These are phyloP conservation scores for Hippasteria phrygiana DNA, from an alignment of 53 echinoderm and acorn worm genomes.

Conservation along the genomic window DNA sequence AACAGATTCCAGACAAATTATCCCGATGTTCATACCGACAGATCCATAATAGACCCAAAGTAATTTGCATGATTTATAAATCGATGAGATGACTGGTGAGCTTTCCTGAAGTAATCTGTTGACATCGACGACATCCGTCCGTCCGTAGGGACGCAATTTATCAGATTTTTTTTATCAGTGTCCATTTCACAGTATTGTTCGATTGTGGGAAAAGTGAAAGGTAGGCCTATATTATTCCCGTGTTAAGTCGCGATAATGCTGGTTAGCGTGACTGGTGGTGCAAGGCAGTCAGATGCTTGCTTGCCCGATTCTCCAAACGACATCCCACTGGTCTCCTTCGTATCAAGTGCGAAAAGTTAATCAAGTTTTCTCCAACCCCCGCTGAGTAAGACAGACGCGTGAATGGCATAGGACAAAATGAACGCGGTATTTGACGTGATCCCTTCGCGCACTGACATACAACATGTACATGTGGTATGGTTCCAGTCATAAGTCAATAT, in stretches of 20 bases:
- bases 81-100: no score
- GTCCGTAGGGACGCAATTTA: no score
- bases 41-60: no score
- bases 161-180: no score
- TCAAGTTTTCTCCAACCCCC: conserved; percentile 46
- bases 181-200: no score
- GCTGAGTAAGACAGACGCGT: neutral
- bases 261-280: neutral
- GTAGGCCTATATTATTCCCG: neutral
- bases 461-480: neutral
- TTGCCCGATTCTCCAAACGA: neutral
- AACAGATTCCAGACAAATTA: no score
- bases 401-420: neutral
- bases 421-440: neutral
- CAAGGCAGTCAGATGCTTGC: neutral
- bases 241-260: neutral
- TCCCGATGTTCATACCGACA: no score
- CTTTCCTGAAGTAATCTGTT: no score
- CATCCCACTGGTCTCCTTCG: neutral
- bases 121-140: no score
- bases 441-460: neutral
- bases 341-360: conserved; percentile 51
- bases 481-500: neutral
- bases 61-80: no score
- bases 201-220: no score